These are phyloP conservation scores for Malachius bipustulatus DNA, from an alignment of 2,888 invertebrate genomes.

Conservation along the genomic window DNA sequence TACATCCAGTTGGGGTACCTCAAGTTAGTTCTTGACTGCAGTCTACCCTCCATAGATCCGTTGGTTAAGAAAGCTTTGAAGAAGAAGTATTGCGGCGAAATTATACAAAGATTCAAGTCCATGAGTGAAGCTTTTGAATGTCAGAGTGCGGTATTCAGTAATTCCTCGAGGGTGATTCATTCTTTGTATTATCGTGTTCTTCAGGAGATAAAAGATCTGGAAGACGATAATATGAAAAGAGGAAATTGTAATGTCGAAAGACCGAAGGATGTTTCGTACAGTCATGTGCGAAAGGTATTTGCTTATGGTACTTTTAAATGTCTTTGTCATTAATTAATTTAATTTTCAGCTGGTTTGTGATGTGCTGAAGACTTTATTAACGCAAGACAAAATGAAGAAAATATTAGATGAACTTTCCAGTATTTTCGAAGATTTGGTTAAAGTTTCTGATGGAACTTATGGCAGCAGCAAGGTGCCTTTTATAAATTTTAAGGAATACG, in stretches of 20 bases:
- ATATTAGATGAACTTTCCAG: too few relatives aligned
- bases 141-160: constrained; percentile 37
- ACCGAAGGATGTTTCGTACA: constrained; percentile 41
- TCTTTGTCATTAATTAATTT: too few relatives aligned
- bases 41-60: constrained; percentile 68
- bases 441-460: background rate
- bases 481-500: constrained; percentile 16
- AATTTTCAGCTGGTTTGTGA: too few relatives aligned
- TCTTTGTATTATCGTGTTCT: constrained; percentile 39
- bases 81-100: constrained; percentile 54
- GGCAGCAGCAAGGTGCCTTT: too few relatives aligned
- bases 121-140: constrained; percentile 47
- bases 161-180: constrained; percentile 35
- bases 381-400: too few relatives aligned
- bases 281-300: constrained; percentile 44
- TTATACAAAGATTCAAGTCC: constrained; percentile 48
- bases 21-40: constrained; percentile 45
- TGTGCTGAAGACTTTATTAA: too few relatives aligned
- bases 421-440: constrained; percentile 5
- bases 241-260: constrained; percentile 45
- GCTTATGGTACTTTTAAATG: too few relatives aligned
- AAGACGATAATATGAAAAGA: constrained; percentile 34
- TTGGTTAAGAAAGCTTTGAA: constrained; percentile 66
- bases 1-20: constrained; percentile 41
- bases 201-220: constrained; percentile 33